Percentiles rank a stretch among this genome's conserved stretches.
These are phyloP conservation scores for Polymixis lichenea DNA, from an alignment of 2,888 invertebrate species.

Conservation along the genomic window DNA sequence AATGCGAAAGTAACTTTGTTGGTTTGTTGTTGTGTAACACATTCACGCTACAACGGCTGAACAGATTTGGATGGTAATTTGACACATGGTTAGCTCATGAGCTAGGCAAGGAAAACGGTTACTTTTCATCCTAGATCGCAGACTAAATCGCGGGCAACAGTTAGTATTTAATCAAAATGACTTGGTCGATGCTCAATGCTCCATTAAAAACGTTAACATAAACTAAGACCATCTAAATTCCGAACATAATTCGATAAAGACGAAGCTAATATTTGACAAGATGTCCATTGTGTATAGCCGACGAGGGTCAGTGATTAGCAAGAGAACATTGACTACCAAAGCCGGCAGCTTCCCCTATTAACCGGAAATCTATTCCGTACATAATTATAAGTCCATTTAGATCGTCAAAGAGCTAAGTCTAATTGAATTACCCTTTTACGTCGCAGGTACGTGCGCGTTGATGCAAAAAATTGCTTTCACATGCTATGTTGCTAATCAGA, in stretches of 20 bases:
- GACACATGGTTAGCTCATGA: too few relatives aligned
- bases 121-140: too few relatives aligned
- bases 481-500: conserved; percentile 23
- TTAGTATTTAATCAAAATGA: not conserved
- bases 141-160: too few relatives aligned
- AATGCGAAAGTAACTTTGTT: too few relatives aligned
- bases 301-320: conserved; percentile 87
- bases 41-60: too few relatives aligned
- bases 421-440: conserved; percentile 49
- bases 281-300: conserved; percentile 76
- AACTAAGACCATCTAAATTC: conserved; percentile 18
- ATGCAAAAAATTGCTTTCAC: conserved; percentile 36
- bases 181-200: not conserved
- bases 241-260: conserved; percentile 42
- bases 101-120: too few relatives aligned
- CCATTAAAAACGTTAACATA: conserved; percentile 7
- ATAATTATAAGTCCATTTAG: conserved; percentile 50
- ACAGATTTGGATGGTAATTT: too few relatives aligned
- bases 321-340: conserved; percentile 81
- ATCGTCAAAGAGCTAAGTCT: conserved; percentile 46
- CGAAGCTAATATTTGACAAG: conserved; percentile 54
- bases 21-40: too few relatives aligned
- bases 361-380: conserved; percentile 41
- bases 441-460: conserved; percentile 3
- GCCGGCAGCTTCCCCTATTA: conserved; percentile 59